Conservation (phyloP, 1,140 invertebrate species). For the Drosophila truncata region DNA sequence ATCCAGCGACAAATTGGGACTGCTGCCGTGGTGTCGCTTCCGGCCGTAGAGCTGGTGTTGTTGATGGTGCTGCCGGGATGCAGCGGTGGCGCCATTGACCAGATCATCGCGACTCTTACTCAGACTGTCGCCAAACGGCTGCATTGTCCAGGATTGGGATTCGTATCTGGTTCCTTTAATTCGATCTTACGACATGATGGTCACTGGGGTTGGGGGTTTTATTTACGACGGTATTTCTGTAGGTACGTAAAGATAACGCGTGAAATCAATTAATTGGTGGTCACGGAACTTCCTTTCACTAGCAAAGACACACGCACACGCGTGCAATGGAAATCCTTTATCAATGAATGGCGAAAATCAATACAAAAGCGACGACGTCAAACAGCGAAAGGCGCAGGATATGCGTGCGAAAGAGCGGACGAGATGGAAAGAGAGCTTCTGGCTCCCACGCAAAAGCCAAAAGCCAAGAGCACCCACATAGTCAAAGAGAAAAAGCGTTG, state of each 20-base stretch:
- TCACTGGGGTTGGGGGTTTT: background rate
- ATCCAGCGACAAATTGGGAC: slow-evolving; percentile 76
- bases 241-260: slow-evolving; percentile 6
- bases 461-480: slow-evolving; percentile 15
- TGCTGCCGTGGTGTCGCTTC: slow-evolving; percentile 78
- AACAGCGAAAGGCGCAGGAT: slow-evolving; percentile 52
- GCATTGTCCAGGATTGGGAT: slow-evolving; percentile 71
- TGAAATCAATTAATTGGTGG: slow-evolving; percentile 12
- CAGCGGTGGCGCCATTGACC: slow-evolving; percentile 60
- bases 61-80: slow-evolving; percentile 55
- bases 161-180: slow-evolving; percentile 7
- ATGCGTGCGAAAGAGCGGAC: slow-evolving; percentile 12
- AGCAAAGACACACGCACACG: slow-evolving; percentile 3
- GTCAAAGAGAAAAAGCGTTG: slow-evolving; percentile 18
- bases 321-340: slow-evolving; percentile 54
- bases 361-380: slow-evolving; percentile 56
- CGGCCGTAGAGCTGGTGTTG: slow-evolving; percentile 50
- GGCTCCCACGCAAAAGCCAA: slow-evolving; percentile 47
- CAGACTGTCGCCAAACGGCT: slow-evolving; percentile 78
- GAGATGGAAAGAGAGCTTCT: background rate
- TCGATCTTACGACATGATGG: slow-evolving; percentile 66
- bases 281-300: slow-evolving; percentile 1
- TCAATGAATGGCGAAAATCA: slow-evolving; percentile 73
- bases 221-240: slow-evolving; percentile 11
- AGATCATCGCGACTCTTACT: slow-evolving; percentile 84